Percentiles rank a stretch among this genome's conserved stretches.
phyloP scores from a whole-genome alignment of 23 tunicate genomes.

The Botrylloides violaceus region DNA sequence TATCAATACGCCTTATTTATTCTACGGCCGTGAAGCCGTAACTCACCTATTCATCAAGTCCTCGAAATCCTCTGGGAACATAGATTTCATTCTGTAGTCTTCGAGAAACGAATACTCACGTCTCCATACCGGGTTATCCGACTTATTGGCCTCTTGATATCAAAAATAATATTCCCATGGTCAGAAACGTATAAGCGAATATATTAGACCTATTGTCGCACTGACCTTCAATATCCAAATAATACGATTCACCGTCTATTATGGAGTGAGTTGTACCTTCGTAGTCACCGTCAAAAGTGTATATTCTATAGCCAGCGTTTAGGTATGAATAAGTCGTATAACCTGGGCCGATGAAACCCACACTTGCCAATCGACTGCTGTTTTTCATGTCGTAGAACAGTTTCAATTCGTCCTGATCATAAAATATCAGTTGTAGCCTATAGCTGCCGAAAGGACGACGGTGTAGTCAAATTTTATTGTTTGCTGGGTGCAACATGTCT shows the following conservation, averaged over 20 bases:
- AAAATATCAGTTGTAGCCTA: no score
- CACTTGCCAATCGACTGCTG: conserved; percentile 20
- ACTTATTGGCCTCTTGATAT: conserved; percentile 43
- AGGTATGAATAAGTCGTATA: conserved; percentile 64
- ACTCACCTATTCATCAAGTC: conserved; percentile 51
- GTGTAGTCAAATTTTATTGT: no score
- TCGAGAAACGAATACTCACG: conserved; percentile 47
- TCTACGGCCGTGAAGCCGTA: no score
- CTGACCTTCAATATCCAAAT: conserved; percentile 53
- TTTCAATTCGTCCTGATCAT: conserved; percentile 66
- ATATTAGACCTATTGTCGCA: neutral
- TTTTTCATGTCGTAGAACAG: conserved; percentile 55
- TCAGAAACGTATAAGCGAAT: neutral
- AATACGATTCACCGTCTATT: conserved; percentile 50
- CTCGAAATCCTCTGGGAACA: conserved; percentile 46
- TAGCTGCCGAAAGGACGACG: no score
- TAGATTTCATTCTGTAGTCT: conserved; percentile 60
- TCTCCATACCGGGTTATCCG: conserved; percentile 39
- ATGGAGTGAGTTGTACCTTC: conserved; percentile 41
- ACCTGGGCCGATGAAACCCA: conserved; percentile 78
- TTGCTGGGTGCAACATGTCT: no score
- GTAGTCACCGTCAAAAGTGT: conserved; percentile 70
- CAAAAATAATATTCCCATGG: neutral
- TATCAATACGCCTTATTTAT: no score
- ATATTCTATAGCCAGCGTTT: conserved; percentile 70